Percentiles rank a stretch among this genome's conserved stretches.
These are phyloP conservation scores for Catajapyx aquilonaris DNA, from an alignment of 1,140 invertebrate genomes.

Conservation along the genomic window DNA sequence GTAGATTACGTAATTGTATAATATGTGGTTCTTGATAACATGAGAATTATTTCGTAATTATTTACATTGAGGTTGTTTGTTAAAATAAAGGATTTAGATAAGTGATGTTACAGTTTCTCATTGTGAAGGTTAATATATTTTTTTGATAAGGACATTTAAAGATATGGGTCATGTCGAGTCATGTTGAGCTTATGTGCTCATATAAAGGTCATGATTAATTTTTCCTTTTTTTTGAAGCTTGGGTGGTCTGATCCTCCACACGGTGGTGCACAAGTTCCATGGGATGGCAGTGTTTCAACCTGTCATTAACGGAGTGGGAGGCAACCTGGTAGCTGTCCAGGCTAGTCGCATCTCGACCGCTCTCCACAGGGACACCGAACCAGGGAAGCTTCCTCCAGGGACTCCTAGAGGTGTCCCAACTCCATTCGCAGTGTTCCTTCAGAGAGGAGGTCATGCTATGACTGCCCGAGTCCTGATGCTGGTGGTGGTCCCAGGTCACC, in stretches of 20 bases:
- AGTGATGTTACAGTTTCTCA: no score
- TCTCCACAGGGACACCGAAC: constrained; percentile 23
- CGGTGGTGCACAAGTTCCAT: constrained; percentile 20
- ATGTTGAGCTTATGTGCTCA: no score
- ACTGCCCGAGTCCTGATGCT: constrained; percentile 33
- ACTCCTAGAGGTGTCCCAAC: neutral
- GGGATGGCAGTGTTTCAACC: constrained; percentile 29
- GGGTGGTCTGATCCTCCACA: constrained; percentile 21
- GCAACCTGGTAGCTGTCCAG: constrained; percentile 41
- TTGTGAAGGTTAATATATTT: no score
- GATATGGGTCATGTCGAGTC: no score
- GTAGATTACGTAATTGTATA: no score
- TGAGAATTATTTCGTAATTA: no score
- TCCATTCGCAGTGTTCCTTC: neutral
- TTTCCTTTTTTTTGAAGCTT: no score
- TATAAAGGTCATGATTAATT: no score
- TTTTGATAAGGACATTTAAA: no score
- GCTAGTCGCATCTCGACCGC: constrained; percentile 38
- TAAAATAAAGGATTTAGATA: no score
- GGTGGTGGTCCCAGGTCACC: constrained; percentile 39
- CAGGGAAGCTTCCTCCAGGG: constrained; percentile 11
- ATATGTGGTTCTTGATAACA: no score
- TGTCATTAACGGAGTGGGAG: constrained; percentile 36
- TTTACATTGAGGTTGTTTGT: no score
- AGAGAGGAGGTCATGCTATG: constrained; percentile 21